These are phyloP conservation scores for Oedothorax gibbosus DNA, from an alignment of 1,140 invertebrate species.

Conservation along the genomic window DNA sequence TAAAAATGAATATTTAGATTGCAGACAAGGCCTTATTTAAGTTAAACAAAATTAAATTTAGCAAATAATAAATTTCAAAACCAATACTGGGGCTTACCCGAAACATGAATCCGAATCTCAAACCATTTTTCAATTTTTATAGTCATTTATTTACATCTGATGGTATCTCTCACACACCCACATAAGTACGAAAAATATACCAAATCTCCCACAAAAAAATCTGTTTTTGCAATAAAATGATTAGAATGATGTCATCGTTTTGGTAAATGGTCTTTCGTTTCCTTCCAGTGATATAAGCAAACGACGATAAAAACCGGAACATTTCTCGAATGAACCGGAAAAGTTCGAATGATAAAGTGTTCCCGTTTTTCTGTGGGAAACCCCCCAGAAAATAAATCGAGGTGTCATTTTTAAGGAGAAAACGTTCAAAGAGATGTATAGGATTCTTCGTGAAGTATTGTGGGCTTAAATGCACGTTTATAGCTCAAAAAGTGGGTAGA, in stretches of 20 bases:
- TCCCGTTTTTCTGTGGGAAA: constrained; percentile 18
- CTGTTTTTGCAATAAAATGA: constrained; percentile 40
- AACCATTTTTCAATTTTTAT: no score
- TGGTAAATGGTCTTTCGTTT: constrained; percentile 18
- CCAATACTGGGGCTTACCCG: no score
- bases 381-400: constrained; percentile 15
- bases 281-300: constrained; percentile 1
- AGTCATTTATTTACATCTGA: no score
- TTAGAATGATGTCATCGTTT: constrained; percentile 44
- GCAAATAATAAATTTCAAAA: no score
- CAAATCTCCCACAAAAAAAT: neutral
- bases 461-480: no score
- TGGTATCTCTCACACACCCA: no score
- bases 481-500: no score
- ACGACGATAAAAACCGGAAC: constrained; percentile 8
- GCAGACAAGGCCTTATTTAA: no score
- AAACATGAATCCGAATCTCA: no score
- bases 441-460: neutral
- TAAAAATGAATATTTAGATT: no score
- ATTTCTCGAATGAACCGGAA: neutral
- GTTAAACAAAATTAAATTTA: no score
- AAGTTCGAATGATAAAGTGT: constrained; percentile 33
- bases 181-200: no score
- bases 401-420: constrained; percentile 31
- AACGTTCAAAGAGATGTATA: constrained; percentile 8